These are phyloP conservation scores for Leptogaster cylindrica DNA, from an alignment of 2,888 invertebrate genomes.

Conservation along the genomic window DNA sequence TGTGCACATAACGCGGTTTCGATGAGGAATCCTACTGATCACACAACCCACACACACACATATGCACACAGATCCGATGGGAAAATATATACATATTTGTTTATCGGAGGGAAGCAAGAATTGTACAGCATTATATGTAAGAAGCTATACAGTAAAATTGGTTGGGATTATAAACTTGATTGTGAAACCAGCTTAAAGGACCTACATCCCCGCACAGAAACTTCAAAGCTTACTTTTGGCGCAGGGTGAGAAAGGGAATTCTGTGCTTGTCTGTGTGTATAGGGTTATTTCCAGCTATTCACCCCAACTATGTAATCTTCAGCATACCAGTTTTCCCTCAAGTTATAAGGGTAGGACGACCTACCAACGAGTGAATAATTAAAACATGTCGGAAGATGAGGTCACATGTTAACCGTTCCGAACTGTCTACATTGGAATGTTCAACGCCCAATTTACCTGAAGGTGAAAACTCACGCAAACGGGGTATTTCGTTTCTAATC, in stretches of 20 bases:
- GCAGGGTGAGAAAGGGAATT: too few species aligned
- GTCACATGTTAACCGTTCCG: conserved; percentile 19
- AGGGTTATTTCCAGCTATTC: conserved; percentile 33
- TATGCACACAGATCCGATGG: too few species aligned
- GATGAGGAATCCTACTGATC: too few species aligned
- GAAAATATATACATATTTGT: too few species aligned
- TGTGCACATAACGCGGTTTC: too few species aligned
- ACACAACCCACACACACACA: too few species aligned
- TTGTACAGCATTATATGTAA: background rate
- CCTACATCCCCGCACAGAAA: conserved; percentile 13
- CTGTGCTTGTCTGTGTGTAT: too few species aligned
- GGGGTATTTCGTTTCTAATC: background rate
- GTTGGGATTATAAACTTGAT: conserved; percentile 33
- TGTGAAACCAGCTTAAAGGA: conserved; percentile 25
- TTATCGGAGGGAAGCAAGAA: too few species aligned
- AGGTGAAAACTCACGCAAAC: background rate
- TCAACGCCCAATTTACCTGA: conserved; percentile 1
- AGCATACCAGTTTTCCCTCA: conserved; percentile 26
- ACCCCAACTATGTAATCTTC: conserved; percentile 25
- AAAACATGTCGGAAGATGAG: conserved; percentile 22
- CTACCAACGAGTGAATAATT: conserved; percentile 23
- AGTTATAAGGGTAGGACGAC: conserved; percentile 33
- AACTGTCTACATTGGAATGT: conserved; percentile 2
- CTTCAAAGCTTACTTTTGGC: conserved; percentile 24
- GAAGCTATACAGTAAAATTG: background rate